A percentile compares a stretch with the other conserved stretches of the same genome.
These are phyloP conservation scores for Heterodera filipjevi DNA, from an alignment of 2,888 invertebrate species.

Conservation along the genomic window DNA sequence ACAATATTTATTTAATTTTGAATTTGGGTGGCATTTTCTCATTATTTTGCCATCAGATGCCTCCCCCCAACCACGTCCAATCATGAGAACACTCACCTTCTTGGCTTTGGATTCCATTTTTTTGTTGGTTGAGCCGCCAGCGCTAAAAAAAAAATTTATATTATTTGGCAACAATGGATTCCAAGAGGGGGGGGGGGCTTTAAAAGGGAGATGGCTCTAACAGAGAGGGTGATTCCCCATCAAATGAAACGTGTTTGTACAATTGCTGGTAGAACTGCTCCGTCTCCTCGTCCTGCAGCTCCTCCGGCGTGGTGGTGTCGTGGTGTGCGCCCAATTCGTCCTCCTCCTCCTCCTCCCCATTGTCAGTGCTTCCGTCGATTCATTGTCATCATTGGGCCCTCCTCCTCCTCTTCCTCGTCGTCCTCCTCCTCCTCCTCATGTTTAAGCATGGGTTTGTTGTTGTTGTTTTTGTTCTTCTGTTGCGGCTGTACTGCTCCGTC, in stretches of 20 bases:
- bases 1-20: no score
- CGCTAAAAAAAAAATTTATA: not conserved
- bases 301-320: not conserved
- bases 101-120: not conserved
- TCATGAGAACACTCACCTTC: not conserved
- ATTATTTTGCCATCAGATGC: no score
- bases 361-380: no score
- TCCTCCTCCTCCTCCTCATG: not conserved
- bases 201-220: no score
- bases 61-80: no score
- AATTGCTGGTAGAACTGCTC: constrained; percentile 4
- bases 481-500: not conserved
- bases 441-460: not conserved
- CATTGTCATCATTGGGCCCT: no score
- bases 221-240: no score
- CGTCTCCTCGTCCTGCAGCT: constrained; percentile 7
- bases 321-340: not conserved
- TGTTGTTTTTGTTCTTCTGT: not conserved
- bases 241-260: no score
- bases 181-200: no score
- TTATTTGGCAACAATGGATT: no score
- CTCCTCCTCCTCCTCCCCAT: not conserved
- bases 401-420: not conserved
- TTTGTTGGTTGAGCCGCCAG: not conserved
- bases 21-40: no score